Conservation (phyloP, 2,113 vertebrate species). For the Thunnus maccoyii region DNA sequence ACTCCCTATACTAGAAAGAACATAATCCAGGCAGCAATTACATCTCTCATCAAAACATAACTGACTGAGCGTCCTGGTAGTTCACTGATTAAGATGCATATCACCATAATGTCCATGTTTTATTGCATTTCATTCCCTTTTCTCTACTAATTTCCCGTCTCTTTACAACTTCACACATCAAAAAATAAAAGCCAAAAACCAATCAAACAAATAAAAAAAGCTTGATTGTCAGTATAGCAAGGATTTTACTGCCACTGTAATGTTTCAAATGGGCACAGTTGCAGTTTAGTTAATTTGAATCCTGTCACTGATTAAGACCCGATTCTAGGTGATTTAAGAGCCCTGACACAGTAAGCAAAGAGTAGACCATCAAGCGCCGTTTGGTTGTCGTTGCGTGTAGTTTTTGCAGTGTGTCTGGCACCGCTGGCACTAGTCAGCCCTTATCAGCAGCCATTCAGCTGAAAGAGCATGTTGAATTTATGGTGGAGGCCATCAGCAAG, state of each 20-base stretch:
- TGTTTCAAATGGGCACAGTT: not conserved
- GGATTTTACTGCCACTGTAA: not conserved
- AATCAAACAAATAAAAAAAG: too few species aligned
- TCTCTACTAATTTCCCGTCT: too few species aligned
- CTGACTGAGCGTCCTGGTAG: not conserved
- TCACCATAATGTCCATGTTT: too few species aligned
- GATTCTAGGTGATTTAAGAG: not conserved
- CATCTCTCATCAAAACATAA: not conserved
- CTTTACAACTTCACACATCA: too few species aligned
- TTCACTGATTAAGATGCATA: too few species aligned
- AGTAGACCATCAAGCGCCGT: not conserved
- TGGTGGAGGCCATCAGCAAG: not conserved
- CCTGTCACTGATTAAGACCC: not conserved
- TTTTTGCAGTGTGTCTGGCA: not conserved
- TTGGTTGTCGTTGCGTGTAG: not conserved
- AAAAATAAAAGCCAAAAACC: too few species aligned
- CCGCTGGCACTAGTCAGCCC: not conserved
- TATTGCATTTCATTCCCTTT: too few species aligned
- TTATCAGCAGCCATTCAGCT: conserved; percentile 32
- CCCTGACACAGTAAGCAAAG: not conserved
- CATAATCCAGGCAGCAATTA: not conserved
- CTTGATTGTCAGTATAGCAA: not conserved
- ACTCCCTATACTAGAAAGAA: too few species aligned
- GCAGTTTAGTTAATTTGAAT: conserved; percentile 5
- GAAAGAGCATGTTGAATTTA: conserved; percentile 13